Percentiles rank a stretch among this genome's conserved stretches.
phyloP scores from a whole-genome alignment of 2,888 invertebrate species.

The Lathronympha strigana region DNA sequence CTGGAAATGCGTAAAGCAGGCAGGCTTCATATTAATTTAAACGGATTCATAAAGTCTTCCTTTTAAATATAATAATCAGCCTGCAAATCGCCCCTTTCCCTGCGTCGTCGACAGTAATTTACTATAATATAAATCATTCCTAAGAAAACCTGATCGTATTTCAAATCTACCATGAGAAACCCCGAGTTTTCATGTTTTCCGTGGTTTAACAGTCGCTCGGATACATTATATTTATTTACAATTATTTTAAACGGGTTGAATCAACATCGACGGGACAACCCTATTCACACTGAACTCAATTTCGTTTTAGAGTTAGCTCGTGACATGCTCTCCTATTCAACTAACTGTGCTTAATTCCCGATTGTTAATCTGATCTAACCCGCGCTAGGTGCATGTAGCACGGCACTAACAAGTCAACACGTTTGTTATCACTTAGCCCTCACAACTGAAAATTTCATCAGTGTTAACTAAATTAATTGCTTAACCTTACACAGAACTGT shows the following conservation, averaged over 20 bases:
- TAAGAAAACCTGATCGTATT: no score
- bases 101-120: no score
- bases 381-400: neutral
- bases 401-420: neutral
- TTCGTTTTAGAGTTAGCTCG: slow-evolving; percentile 51
- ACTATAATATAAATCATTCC: no score
- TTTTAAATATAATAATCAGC: no score
- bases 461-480: slow-evolving; percentile 2
- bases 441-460: neutral
- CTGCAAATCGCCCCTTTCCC: no score
- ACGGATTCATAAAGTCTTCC: no score
- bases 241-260: neutral
- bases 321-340: slow-evolving; percentile 46
- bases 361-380: slow-evolving; percentile 33
- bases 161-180: no score
- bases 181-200: no score
- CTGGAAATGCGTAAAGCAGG: no score
- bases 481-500: neutral
- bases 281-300: slow-evolving; percentile 53
- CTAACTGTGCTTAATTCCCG: slow-evolving; percentile 35
- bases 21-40: no score
- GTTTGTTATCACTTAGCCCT: neutral
- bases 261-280: slow-evolving; percentile 32
- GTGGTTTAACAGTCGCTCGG: no score
- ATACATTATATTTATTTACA: no score